A percentile compares a stretch with the other conserved stretches of the same genome.
phyloP scores from a whole-genome alignment of 2,797 vertebrate species.

The Brotula barbata region DNA sequence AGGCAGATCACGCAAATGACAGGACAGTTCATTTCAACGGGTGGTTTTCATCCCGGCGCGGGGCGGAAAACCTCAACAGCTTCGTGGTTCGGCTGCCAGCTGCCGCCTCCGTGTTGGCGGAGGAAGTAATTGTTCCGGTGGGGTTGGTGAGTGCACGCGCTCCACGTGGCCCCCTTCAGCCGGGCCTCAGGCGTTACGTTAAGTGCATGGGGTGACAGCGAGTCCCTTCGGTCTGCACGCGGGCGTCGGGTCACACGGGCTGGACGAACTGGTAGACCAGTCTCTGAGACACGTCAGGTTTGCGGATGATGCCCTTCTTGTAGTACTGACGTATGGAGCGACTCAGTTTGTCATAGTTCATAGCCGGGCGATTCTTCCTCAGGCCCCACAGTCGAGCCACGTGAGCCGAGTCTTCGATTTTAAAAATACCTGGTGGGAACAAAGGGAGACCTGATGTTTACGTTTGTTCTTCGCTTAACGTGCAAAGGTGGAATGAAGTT shows the following conservation, averaged over 20 bases:
- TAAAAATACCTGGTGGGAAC: conserved; percentile 88
- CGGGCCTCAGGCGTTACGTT: conserved; percentile 30
- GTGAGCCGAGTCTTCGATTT: conserved; percentile 98
- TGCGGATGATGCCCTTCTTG: conserved; percentile 98
- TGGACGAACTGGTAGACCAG: conserved; percentile 99
- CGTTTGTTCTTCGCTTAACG: no score
- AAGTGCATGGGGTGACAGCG: conserved; percentile 36
- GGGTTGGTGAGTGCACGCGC: conserved; percentile 66
- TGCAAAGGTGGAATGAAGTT: no score
- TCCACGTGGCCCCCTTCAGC: conserved; percentile 37
- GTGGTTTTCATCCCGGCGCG: no score
- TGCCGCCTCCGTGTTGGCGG: conserved; percentile 33
- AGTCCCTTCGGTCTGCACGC: conserved; percentile 12
- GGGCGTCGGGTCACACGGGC: conserved; percentile 80
- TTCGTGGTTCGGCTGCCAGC: conserved; percentile 32
- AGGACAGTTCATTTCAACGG: conserved; percentile 65
- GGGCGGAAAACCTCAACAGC: conserved; percentile 28
- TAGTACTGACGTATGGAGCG: conserved; percentile 99
- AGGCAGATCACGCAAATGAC: conserved; percentile 75
- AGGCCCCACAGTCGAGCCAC: conserved; percentile 96
- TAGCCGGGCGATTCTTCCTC: conserved; percentile 95
- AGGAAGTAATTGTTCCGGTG: conserved; percentile 38
- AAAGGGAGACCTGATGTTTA: neutral
- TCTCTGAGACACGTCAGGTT: conserved; percentile 96
- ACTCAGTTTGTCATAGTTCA: conserved; percentile 99